Evolutionary conservation across 2,888 invertebrate genomes (phyloP).

Genomic region (Yponomeuta evonymella): DNA sequence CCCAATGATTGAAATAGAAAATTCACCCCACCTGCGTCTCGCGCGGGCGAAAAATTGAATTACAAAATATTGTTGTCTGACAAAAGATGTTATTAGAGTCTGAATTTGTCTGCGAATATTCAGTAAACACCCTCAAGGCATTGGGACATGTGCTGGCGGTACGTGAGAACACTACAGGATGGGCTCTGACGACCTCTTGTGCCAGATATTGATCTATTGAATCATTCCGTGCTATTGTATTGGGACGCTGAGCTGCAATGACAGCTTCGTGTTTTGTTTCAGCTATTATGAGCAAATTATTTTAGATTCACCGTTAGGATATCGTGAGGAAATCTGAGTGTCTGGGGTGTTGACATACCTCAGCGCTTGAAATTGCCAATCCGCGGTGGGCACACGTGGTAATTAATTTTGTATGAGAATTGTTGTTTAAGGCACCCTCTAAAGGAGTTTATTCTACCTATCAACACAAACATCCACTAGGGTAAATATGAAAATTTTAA

Average conservation of each 20-base stretch:
- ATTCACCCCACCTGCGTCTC: conserved; percentile 7
- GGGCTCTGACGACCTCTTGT: conserved; percentile 21
- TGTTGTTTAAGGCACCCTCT: not conserved
- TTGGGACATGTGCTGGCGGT: conserved; percentile 26
- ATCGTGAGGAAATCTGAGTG: not conserved
- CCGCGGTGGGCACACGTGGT: too few species aligned
- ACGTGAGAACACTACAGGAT: conserved; percentile 42
- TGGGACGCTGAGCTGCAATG: not conserved
- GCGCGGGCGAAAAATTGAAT: conserved; percentile 23
- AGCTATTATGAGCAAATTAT: not conserved
- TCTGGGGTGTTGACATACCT: not conserved
- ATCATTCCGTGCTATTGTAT: conserved; percentile 46
- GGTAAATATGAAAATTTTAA: too few species aligned
- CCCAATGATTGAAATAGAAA: not conserved
- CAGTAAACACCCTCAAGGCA: conserved; percentile 30
- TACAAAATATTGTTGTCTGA: conserved; percentile 33
- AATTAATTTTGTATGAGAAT: not conserved
- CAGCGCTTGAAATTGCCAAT: too few species aligned
- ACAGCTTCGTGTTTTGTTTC: not conserved
- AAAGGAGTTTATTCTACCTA: not conserved
- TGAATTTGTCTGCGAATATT: conserved; percentile 27
- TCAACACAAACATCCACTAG: too few species aligned
- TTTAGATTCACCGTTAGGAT: not conserved
- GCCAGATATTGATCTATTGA: conserved; percentile 43
- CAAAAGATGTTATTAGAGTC: conserved; percentile 31